phyloP scores from a whole-genome alignment of 1,140 invertebrate genomes.

The Drosophila leontia region DNA sequence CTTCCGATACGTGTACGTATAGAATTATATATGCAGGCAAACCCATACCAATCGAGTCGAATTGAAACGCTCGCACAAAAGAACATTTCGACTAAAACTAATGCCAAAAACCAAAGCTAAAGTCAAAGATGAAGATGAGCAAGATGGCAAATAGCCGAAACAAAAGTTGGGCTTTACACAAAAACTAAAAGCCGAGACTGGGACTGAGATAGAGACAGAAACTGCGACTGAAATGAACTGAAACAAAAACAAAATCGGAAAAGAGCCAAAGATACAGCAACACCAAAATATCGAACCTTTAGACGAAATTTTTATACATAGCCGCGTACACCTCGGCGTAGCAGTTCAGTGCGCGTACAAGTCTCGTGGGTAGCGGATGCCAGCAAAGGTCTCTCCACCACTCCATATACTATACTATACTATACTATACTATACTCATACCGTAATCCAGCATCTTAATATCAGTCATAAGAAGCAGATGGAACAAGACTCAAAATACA shows the following conservation, averaged over 20 bases:
- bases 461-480: constrained; percentile 38
- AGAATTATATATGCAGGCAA: constrained; percentile 5
- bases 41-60: constrained; percentile 48
- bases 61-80: constrained; percentile 49
- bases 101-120: constrained; percentile 21
- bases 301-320: constrained; percentile 83
- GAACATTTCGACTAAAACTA: constrained; percentile 52
- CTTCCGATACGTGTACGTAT: constrained; percentile 24
- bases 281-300: constrained; percentile 56
- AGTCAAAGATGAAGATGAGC: constrained; percentile 40
- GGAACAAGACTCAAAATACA: constrained; percentile 49
- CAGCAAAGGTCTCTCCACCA: constrained; percentile 69
- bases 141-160: constrained; percentile 36
- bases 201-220: constrained; percentile 13
- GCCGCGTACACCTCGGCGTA: constrained; percentile 65
- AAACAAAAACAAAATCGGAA: constrained; percentile 37
- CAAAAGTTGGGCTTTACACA: constrained; percentile 38
- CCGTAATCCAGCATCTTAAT: constrained; percentile 13
- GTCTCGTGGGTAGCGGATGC: constrained; percentile 84
- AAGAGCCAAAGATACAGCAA: constrained; percentile 44
- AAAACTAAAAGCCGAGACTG: constrained; percentile 24
- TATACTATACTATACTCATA: constrained; percentile 23
- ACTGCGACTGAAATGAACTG: constrained; percentile 21
- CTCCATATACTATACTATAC: constrained; percentile 8
- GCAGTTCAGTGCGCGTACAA: constrained; percentile 84